Evolutionary conservation across 1,140 invertebrate genomes (phyloP), one percentile per base, ranked within the genome.

Genomic region (Leucophenga varia): DNA sequence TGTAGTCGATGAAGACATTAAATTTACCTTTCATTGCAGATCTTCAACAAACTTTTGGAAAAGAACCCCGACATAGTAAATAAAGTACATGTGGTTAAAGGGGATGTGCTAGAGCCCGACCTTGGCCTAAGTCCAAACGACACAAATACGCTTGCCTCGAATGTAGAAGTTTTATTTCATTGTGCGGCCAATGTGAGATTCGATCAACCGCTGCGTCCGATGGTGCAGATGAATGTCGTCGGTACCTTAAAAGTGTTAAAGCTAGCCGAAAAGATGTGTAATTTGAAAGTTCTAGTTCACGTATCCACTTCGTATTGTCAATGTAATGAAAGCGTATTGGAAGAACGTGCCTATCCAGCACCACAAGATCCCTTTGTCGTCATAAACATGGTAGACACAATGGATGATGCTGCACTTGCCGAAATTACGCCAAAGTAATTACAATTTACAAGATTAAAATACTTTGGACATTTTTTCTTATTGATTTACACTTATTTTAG

Each of bases 111-210:
- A 14, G 76, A 85, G 42, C 84, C 88, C 3, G 83, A 86, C 47
- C 77, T 98, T 25, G 95, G 86, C 2, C 65, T 91, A 2, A 85
- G 81, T 1, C 51, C 79, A 2, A 76, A 80, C 21, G 91, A 91
- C 56, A 77, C 81, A 50, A 54, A 76, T 25, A 60, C 71, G 45
- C 54, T 82, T 16, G 76, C 78, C 39, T 72, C 81, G 9, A 81
- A 86, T 47, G 84, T 91, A 13, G 82, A 86, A 20, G 81, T 94
- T n/a, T 78, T 95, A 1, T 92, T 95, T 76, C 92, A 95, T 64
- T 90, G 88, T 58, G 93, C 93, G n/a, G 93, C 93, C 16, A 94
- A 91, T 63, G 89, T 87, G 48, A 71, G 93, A 34, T 97, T 97
- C 72, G 89, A 96, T 65, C 93, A 95, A 74, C 82, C 82, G 17